Evolutionary conservation across 2,113 vertebrate species (phyloP).

Genomic region (Dolichallabes microphthalmus): DNA sequence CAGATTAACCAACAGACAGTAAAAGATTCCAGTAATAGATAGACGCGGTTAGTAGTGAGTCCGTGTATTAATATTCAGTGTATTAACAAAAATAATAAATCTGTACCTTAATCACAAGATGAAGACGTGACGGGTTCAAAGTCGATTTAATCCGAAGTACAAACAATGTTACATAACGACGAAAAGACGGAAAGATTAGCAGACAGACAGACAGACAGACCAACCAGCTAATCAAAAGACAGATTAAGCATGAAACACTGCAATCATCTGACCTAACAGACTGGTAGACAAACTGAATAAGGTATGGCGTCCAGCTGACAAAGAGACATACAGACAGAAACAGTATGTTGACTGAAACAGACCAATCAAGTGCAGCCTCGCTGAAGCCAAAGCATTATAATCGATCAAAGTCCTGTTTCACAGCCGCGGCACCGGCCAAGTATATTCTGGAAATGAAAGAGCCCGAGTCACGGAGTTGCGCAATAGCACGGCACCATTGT

Average conservation of each 20-base stretch:
- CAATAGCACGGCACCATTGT: constrained; percentile 16
- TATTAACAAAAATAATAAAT: too few relatives aligned
- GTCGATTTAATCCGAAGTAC: too few relatives aligned
- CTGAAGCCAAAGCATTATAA: not conserved
- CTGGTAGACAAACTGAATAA: not conserved
- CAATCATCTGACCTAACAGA: not conserved
- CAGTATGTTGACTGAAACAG: not conserved
- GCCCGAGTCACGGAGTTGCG: constrained; percentile 12
- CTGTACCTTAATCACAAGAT: too few relatives aligned
- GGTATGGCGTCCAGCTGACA: not conserved
- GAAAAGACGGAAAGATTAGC: not conserved
- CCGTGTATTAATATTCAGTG: too few relatives aligned
- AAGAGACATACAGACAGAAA: not conserved
- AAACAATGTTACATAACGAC: too few relatives aligned
- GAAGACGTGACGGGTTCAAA: too few relatives aligned
- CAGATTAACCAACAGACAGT: not conserved
- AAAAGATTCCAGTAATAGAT: not conserved
- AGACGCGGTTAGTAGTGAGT: too few relatives aligned
- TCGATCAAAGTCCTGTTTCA: constrained; percentile 3
- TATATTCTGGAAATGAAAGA: constrained; percentile 40
- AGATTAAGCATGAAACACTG: not conserved
- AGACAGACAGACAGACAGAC: too few relatives aligned
- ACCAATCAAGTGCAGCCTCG: not conserved
- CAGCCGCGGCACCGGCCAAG: constrained; percentile 1
- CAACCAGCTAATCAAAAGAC: not conserved